A percentile compares a stretch with the other conserved stretches of the same genome.
Conservation (phyloP, 2,113 vertebrate genomes). For the Notechis scutatus region DNA sequence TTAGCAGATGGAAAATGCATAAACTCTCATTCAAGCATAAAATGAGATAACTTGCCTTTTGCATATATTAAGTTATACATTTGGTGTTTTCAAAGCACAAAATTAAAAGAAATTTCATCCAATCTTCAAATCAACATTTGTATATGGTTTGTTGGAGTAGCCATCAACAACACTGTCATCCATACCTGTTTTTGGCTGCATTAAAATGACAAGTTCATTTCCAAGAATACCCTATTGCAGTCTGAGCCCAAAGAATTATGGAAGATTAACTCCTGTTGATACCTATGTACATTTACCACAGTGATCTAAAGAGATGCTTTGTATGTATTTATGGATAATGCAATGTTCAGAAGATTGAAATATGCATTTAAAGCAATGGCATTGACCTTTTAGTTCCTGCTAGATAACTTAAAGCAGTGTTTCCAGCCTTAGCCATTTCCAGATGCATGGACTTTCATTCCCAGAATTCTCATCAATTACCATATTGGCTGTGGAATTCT, state of each 20-base stretch:
- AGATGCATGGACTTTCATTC: neutral
- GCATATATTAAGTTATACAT: neutral
- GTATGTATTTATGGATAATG: neutral
- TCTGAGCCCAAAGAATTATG: neutral
- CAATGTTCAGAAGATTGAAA: neutral
- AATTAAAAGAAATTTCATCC: neutral
- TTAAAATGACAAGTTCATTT: neutral
- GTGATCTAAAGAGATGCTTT: neutral
- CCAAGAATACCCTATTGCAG: neutral
- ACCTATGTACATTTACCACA: neutral
- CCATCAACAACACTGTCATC: neutral
- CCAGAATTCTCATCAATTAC: neutral
- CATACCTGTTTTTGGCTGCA: neutral
- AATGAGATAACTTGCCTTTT: neutral
- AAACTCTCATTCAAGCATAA: neutral
- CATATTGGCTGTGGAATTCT: neutral
- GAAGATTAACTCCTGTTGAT: neutral
- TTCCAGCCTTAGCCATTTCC: neutral
- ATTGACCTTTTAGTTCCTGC: neutral
- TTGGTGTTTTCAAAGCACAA: neutral
- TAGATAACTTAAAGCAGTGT: neutral
- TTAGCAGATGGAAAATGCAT: neutral
- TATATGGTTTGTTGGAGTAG: neutral
- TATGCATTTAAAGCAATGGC: slow-evolving; percentile 21
- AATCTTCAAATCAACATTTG: neutral